A percentile compares a stretch with the other conserved stretches of the same genome.
Evolutionary conservation across 2,888 invertebrate species (phyloP).

Genomic region (Caenorhabditis imperialis): DNA sequence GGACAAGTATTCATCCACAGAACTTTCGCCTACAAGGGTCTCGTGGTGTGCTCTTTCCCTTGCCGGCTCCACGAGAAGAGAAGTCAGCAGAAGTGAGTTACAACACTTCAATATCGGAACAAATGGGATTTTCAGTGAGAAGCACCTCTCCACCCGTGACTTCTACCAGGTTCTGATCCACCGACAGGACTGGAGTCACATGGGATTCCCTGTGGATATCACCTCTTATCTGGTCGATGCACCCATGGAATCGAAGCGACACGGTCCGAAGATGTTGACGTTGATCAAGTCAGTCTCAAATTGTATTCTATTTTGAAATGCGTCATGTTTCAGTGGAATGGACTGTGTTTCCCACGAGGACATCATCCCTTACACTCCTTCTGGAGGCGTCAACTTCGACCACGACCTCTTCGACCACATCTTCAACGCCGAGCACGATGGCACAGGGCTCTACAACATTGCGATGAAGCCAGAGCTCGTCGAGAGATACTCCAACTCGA

Average conservation of each 20-base stretch:
- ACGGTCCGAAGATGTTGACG: conserved; percentile 62
- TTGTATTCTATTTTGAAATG: background rate
- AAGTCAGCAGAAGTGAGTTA: conserved; percentile 43
- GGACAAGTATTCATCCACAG: conserved; percentile 87
- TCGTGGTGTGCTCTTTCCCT: conserved; percentile 95
- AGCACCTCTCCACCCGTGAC: conserved; percentile 78
- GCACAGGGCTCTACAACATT: conserved; percentile 22
- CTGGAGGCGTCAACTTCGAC: conserved; percentile 88
- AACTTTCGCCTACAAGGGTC: conserved; percentile 96
- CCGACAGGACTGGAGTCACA: conserved; percentile 94
- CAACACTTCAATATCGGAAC: background rate
- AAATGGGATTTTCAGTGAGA: conserved; percentile 53
- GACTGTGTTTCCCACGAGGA: conserved; percentile 99
- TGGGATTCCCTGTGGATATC: conserved; percentile 86
- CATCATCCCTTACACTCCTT: conserved; percentile 91
- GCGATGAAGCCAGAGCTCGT: conserved; percentile 60
- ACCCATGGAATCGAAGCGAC: conserved; percentile 29
- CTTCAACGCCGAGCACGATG: conserved; percentile 60
- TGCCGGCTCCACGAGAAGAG: conserved; percentile 89
- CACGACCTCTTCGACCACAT: conserved; percentile 87
- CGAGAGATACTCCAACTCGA: conserved; percentile 61
- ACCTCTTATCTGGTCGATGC: conserved; percentile 73
- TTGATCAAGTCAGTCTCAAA: conserved; percentile 61
- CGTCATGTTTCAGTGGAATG: conserved; percentile 84
- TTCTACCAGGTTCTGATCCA: conserved; percentile 99